phyloP scores from a whole-genome alignment of 2,797 vertebrate species.

The Caiman crocodilus region DNA sequence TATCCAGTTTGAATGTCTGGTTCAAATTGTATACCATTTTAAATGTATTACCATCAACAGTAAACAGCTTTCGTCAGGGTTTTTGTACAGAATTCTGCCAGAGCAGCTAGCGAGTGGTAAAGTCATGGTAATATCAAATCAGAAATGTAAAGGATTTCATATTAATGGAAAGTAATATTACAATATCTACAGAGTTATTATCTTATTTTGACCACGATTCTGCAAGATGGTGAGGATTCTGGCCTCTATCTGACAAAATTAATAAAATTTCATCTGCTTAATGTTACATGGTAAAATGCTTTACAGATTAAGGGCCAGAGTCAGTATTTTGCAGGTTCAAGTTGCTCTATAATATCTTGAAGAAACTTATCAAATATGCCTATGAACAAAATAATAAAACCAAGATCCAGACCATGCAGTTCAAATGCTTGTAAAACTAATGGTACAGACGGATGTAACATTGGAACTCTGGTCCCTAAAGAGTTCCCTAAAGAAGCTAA shows the following conservation, averaged over 20 bases:
- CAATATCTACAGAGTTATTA: slow-evolving; percentile 73
- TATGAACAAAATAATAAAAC: background rate
- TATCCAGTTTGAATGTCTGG: slow-evolving; percentile 21
- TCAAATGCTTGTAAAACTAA: too few species aligned
- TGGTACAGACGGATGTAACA: too few species aligned
- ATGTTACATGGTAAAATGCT: background rate
- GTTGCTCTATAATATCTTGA: background rate
- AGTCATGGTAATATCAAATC: slow-evolving; percentile 40
- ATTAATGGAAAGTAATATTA: slow-evolving; percentile 72
- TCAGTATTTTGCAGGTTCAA: background rate
- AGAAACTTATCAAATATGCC: background rate
- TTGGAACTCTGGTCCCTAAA: too few species aligned
- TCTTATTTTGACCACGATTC: slow-evolving; percentile 70
- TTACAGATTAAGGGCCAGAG: background rate
- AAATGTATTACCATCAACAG: background rate
- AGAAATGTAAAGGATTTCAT: slow-evolving; percentile 53
- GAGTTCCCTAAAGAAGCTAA: too few species aligned
- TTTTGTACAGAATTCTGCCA: slow-evolving; percentile 35
- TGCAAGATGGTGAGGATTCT: slow-evolving; percentile 66
- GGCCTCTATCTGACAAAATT: slow-evolving; percentile 60
- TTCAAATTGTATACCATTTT: too few species aligned
- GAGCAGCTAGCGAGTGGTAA: slow-evolving; percentile 30
- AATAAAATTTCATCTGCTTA: slow-evolving; percentile 30
- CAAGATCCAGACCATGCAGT: background rate
- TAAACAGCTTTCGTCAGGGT: slow-evolving; percentile 48